These are phyloP conservation scores for Marronus borbonicus DNA, from an alignment of 2,888 invertebrate species.

Conservation along the genomic window DNA sequence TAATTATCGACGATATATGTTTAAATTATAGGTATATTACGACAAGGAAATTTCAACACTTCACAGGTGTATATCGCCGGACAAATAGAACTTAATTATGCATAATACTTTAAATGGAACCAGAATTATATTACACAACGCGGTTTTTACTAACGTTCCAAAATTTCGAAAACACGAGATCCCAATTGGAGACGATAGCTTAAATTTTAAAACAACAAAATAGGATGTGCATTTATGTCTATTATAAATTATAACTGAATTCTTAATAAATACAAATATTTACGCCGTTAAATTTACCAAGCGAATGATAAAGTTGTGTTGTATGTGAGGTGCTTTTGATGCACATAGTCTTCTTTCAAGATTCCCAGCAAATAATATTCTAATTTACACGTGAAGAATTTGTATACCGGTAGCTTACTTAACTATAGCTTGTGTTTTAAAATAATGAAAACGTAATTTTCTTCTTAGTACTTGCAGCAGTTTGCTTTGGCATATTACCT, in stretches of 20 bases:
- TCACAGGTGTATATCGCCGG: background rate
- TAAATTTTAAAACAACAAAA: slow-evolving; percentile 4
- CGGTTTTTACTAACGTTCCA: background rate
- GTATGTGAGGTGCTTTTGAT: too few relatives aligned
- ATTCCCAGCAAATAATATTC: too few relatives aligned
- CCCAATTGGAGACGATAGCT: background rate
- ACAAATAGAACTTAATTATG: slow-evolving; percentile 11
- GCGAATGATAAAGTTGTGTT: too few relatives aligned
- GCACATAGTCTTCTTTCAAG: too few relatives aligned
- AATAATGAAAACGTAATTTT: too few relatives aligned
- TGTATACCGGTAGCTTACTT: too few relatives aligned
- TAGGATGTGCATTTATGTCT: background rate
- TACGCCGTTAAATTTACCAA: slow-evolving; percentile 1
- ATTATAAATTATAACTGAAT: background rate
- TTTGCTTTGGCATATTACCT: too few relatives aligned
- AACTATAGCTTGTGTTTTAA: too few relatives aligned
- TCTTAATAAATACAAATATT: slow-evolving; percentile 14
- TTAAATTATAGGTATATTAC: background rate
- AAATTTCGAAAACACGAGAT: slow-evolving; percentile 25
- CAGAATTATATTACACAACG: slow-evolving; percentile 10
- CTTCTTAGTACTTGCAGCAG: too few relatives aligned
- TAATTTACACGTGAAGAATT: too few relatives aligned
- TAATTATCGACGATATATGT: background rate
- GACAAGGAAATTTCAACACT: slow-evolving; percentile 22
- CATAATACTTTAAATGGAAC: slow-evolving; percentile 23